Evolutionary conservation across 2,797 vertebrate species (phyloP), one percentile per base, ranked within the genome.

Genomic region (Phrynocephalus vlangalii): DNA sequence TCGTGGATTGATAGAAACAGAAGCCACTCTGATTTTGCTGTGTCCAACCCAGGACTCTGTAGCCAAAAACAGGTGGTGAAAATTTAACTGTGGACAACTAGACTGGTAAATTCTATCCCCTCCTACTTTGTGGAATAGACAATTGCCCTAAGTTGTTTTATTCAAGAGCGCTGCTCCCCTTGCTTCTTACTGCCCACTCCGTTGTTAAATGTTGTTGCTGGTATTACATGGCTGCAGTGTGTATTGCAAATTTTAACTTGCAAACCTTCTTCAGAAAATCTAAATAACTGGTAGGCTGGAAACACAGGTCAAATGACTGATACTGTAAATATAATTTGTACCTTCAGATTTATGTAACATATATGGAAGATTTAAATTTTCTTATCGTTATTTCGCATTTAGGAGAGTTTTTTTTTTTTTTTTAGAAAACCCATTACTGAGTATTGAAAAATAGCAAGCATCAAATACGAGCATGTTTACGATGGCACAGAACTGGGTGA

Each of bases 391-490:
- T 79, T 79, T 33, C 60, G 63, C 71, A 84, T 48, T 56, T 63
- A 11, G 71, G 26, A 63, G 4, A 63, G 38, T 44, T 44, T 44
- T 44, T 44, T 44, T 44, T 33, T 33, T 33, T 33, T 67, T 60
- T 48, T n/a, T 78, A 85, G 76, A 85, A 16, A 11, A 48, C 66
- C 66, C 33, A 20, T 82, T 52, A 44, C 15, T 38, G 72, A 73
- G 30, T 44, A n/a, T 28, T 89, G 71, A 77, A 67, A 88, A 87
- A 60, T 72, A 75, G 30, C 30, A 70, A 85, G 16, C 79, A 76
- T 82, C 83, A 70, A 28, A 82, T 75, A 28, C 80, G 70, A 87
- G 44, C 16, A 30, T 87, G 70, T 76, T 87, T 84, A 48, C 75
- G 28, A 87, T 76, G 82, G 72, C 26, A 72, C 67, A 52, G 24